These are phyloP conservation scores for Onychomys torridus DNA, from an alignment of 2,797 vertebrate genomes.

Conservation along the genomic window DNA sequence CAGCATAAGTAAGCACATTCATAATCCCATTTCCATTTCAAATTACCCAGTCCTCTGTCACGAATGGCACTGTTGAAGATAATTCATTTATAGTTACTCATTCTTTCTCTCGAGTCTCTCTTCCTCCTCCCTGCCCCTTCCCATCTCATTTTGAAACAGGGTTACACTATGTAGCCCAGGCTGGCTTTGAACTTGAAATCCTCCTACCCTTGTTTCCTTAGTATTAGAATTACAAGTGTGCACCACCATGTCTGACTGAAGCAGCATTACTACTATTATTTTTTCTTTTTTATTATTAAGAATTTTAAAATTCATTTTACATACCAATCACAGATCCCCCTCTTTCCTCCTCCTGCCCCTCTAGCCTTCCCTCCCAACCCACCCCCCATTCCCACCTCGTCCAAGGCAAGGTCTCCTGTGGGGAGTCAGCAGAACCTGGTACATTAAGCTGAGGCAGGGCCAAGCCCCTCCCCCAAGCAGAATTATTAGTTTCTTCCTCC, in stretches of 20 bases:
- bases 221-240: not conserved
- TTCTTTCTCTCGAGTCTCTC: not conserved
- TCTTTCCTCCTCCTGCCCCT: no score
- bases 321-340: no score
- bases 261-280: not conserved
- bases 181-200: not conserved
- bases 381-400: no score
- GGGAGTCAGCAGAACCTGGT: no score
- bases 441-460: no score
- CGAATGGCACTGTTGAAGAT: not conserved
- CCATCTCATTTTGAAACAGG: not conserved
- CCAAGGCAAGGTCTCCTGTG: no score
- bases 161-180: not conserved
- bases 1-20: not conserved
- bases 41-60: conserved; percentile 5
- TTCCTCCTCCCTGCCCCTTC: not conserved
- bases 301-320: no score
- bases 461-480: no score
- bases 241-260: not conserved
- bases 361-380: no score
- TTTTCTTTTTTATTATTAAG: no score
- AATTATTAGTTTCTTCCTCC: no score
- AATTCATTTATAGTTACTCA: not conserved
- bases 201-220: not conserved
- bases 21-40: conserved; percentile 56